phyloP scores from a whole-genome alignment of 2,888 invertebrate species.

The Geophilus truncorum region DNA sequence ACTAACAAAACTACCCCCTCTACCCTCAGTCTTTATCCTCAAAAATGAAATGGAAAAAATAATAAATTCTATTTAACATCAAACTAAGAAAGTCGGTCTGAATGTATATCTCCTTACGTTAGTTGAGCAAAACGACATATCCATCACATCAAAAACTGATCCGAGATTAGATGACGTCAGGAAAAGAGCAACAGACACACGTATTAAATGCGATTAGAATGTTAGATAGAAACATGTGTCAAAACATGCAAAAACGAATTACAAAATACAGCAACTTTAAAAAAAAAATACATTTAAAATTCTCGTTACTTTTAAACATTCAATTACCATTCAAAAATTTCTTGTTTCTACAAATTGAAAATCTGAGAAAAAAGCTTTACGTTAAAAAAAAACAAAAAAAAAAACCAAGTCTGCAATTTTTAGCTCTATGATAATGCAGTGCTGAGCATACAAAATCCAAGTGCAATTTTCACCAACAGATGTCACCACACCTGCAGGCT shows the following conservation, averaged over 20 bases:
- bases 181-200: neutral
- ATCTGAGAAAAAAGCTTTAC: neutral
- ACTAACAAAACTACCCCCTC: neutral
- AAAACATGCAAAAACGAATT: neutral
- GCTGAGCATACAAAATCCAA: neutral
- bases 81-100: neutral
- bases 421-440: neutral
- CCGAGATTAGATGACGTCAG: slow-evolving; percentile 20
- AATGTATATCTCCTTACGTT: neutral
- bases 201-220: neutral
- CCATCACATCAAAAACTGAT: slow-evolving; percentile 15
- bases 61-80: neutral
- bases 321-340: neutral
- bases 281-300: neutral
- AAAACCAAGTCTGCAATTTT: neutral
- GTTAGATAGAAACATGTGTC: neutral
- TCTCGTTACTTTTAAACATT: neutral
- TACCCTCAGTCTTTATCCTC: no score
- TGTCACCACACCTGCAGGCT: neutral
- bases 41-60: neutral
- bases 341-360: neutral
- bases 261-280: neutral
- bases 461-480: neutral
- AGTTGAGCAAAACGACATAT: neutral
- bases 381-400: neutral